Conservation (phyloP, 1,140 invertebrate species). For the Drosophila carrolli region DNA sequence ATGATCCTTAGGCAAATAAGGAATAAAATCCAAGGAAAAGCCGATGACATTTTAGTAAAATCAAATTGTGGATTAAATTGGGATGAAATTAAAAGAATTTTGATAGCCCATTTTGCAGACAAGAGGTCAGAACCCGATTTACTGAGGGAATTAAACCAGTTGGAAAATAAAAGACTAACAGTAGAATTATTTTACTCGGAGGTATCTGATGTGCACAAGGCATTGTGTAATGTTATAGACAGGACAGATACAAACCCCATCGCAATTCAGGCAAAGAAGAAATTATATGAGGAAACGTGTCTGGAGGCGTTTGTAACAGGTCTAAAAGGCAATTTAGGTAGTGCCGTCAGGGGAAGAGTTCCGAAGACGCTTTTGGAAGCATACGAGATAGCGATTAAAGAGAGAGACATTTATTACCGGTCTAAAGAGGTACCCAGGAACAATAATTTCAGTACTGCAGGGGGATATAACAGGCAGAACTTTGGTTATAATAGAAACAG, state of each 20-base stretch:
- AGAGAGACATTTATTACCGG: no score
- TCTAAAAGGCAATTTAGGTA: conserved; percentile 6
- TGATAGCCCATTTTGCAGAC: conserved; percentile 4
- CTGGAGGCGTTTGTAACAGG: conserved; percentile 9
- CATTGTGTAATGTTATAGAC: conserved; percentile 10
- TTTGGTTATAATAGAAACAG: conserved; percentile 5
- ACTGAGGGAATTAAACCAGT: no score
- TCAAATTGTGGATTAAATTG: conserved; percentile 5
- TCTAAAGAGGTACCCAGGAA: no score
- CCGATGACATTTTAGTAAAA: conserved; percentile 11
- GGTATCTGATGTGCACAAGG: conserved; percentile 4
- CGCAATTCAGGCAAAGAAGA: background rate
- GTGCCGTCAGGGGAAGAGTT: conserved; percentile 5
- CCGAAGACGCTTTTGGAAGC: background rate
- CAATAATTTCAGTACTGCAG: no score
- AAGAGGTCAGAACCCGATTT: no score
- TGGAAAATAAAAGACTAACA: conserved; percentile 3
- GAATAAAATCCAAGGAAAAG: conserved; percentile 10
- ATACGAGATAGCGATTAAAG: no score
- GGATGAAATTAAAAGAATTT: conserved; percentile 8
- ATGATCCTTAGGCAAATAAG: conserved; percentile 11
- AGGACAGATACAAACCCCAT: conserved; percentile 9
- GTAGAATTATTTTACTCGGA: conserved; percentile 2
- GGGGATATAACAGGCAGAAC: no score
- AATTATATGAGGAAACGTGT: conserved; percentile 7